Evolutionary conservation across 1,140 invertebrate genomes (phyloP).

Genomic region (Brachionus koreanus): DNA sequence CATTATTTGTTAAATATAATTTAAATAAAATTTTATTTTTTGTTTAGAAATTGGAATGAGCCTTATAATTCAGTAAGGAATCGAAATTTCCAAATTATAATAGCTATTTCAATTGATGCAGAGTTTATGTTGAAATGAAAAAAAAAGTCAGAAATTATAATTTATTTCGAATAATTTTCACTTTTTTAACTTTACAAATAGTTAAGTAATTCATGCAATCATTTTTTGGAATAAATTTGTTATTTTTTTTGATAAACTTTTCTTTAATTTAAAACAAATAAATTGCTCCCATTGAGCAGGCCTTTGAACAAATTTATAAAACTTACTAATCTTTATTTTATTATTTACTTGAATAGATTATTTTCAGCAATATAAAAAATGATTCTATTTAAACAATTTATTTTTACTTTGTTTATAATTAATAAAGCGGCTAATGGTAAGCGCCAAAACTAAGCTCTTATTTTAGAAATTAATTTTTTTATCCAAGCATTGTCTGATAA

Average conservation of each 20-base stretch:
- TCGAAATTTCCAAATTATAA: slow-evolving; percentile 5
- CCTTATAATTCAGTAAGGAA: background rate
- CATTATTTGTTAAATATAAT: background rate
- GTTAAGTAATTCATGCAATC: background rate
- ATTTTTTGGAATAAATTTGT: background rate
- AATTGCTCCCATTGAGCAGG: background rate
- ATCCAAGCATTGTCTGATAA: background rate
- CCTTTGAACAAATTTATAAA: background rate
- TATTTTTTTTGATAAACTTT: background rate
- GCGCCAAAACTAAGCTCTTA: background rate
- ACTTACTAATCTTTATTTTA: too few relatives aligned
- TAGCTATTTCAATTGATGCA: background rate
- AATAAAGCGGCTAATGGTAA: background rate
- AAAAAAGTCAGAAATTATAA: background rate
- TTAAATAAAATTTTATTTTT: background rate
- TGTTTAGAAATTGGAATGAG: background rate
- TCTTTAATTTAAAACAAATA: background rate
- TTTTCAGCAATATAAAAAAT: background rate
- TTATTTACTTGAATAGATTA: background rate
- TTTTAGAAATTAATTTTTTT: background rate
- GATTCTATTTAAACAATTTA: background rate
- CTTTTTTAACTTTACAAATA: slow-evolving; percentile 22
- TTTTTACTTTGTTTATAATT: background rate
- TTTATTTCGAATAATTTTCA: background rate
- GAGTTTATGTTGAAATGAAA: background rate